Base-by-base conservation (phyloP, 2,113 vertebrate genomes). In the Paracanthobrama guichenoti region DNA sequence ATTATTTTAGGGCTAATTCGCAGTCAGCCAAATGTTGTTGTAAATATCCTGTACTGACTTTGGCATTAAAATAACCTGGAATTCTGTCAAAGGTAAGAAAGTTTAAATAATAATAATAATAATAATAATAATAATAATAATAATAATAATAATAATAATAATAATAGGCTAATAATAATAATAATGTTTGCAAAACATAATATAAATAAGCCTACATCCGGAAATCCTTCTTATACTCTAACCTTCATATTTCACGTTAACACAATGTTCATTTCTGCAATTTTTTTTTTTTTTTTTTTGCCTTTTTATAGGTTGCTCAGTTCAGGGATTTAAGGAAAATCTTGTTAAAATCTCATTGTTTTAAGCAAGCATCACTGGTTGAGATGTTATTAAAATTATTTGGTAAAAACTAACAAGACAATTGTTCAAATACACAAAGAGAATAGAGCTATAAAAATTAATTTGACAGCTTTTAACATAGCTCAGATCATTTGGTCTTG, bases 41-140 rank as follows among this genome's bases (percentile, higher is more conserved):
- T 20, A 28, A 85, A 60, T 60, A 48, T 26, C 44, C 64, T 53
- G 50, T 74, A 44, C 60, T 53, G 31, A 46, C 26, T 39, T 20
- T 79, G 77, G 53, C 18, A 55, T 55, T 55, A 55, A 55, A 79
- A 14, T 62, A 75, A 79, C 59, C 55, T 79, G 64, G 22, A 44
- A 57, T 73, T 50, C 42, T 24, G 39, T 22, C 18, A 8, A 55
- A 55, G 50, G 16, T 55, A 55, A 55, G 53, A 22, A 55, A 55
- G 6, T 20, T 55, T 8, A 3, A 55, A 55, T 20, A 8, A 55
- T 22, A 55, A 55, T 46, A 39, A 39, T 39, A 39, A 39, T 35
- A 35, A 35, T 35, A 35, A 35, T 35, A 35, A 35, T 35, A 35
- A 35, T 35, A 35, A 35, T 35, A 35, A 35, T 35, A 35, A 35